phyloP scores from a whole-genome alignment of 2,797 vertebrate genomes.

The Peromyscus melanophrys region DNA sequence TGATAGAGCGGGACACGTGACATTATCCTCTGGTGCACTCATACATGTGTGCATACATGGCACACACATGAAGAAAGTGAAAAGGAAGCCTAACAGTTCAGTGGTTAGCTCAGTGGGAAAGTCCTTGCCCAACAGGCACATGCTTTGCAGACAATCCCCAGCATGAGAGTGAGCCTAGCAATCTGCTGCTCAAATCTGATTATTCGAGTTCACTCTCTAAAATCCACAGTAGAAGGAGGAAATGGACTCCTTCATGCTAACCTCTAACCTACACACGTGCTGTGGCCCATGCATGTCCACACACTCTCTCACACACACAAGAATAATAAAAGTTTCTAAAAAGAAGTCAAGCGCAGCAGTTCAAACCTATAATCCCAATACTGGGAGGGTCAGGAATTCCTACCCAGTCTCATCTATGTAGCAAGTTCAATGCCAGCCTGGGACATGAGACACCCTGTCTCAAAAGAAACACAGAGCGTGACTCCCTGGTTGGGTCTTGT shows the following conservation, averaged over 20 bases:
- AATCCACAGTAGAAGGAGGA: not conserved
- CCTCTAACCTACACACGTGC: not conserved
- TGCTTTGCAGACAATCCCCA: not conserved
- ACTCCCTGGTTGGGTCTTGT: not conserved
- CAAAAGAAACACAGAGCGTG: not conserved
- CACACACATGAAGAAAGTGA: not conserved
- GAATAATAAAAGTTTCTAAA: not conserved
- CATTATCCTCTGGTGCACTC: not conserved
- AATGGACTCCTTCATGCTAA: no score
- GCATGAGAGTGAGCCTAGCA: no score
- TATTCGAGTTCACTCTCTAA: no score
- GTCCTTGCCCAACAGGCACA: no score
- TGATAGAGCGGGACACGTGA: not conserved
- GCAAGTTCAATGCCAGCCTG: not conserved
- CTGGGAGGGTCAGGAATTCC: not conserved
- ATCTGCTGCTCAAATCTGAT: not conserved
- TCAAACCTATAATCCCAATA: not conserved
- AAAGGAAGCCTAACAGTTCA: not conserved
- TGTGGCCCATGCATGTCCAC: not conserved
- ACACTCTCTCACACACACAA: not conserved
- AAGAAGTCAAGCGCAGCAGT: not conserved
- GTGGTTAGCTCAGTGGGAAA: no score
- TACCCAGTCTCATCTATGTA: not conserved
- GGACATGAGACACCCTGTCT: not conserved
- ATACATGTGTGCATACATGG: no score